Evolutionary conservation across 1,140 invertebrate species (phyloP), one percentile per base, ranked within the genome.

Genomic region (Amphibalanus amphitrite): DNA sequence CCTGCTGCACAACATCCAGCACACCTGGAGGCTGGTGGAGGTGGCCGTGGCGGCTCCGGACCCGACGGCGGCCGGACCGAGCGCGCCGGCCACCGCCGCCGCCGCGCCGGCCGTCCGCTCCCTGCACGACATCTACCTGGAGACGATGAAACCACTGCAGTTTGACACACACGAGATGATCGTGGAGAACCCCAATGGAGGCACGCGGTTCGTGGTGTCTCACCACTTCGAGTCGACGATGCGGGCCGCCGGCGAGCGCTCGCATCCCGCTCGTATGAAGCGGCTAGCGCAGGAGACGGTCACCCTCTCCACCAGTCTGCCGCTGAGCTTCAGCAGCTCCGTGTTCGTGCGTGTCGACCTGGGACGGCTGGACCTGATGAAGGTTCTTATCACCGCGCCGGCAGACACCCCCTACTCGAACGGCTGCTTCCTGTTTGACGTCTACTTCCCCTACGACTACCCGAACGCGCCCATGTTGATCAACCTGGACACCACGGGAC

Each of bases 281-380:
- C 85, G 95, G 28, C 85, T 98, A 26, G 95, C 95, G 29, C 95
- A 97, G 81, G 95, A 98, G 82, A 89, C 93, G 71, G 93, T 95
- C 30, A 97, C 94, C 20, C 84, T 98, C n/a, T 93, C 92, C 69
- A 95, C 92, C 70, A 91, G 91, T 70, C 83, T 98, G 74, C 95
- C 95, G 70, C 85, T 98, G 28, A 95, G 93, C 28, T 93, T 90
- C 76, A 94, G 91, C 79, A 95, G 92, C 78, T 92, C 91, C 75
- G 94, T 98, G 69, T 98, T 97, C 85, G 93, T 97, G 70, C 86
- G 95, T 74, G 95, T 93, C 82, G 95, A 96, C 82, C 89, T 91
- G 71, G 93, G 96, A 79, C 84, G 94, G 75, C 83, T 97, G 69
- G 93, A 97, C 80, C 86, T 97, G 72, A 97, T 95, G 93, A 97